phyloP scores from a whole-genome alignment of 2,797 vertebrate genomes.

The Urocyon cinereoargenteus region DNA sequence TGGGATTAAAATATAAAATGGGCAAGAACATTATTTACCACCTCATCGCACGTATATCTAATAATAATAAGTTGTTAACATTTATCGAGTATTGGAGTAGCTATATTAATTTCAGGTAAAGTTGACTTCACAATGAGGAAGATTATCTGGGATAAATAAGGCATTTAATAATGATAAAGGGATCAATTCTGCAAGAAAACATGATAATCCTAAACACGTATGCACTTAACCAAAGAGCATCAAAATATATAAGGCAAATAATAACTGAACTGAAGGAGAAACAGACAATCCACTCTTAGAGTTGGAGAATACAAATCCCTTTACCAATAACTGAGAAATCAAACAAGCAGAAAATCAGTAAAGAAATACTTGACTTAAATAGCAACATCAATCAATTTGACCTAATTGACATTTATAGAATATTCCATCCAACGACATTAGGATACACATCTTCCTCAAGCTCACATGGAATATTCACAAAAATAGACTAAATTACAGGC shows the following conservation, averaged over 20 bases:
- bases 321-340: conserved; percentile 55
- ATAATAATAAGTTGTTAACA: background rate
- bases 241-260: background rate
- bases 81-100: background rate
- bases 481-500: background rate
- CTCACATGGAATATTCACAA: background rate
- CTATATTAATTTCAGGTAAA: background rate
- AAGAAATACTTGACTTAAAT: conserved; percentile 27
- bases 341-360: conserved; percentile 55
- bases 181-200: background rate
- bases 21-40: background rate
- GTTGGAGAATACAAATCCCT: background rate
- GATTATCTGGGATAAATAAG: background rate
- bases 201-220: background rate
- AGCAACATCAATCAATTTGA: conserved; percentile 65
- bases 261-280: background rate
- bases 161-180: background rate
- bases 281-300: background rate
- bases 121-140: background rate
- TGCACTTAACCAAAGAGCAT: background rate
- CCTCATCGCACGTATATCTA: background rate
- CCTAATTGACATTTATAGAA: conserved; percentile 53
- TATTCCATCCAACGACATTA: background rate
- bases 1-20: conserved; percentile 5
- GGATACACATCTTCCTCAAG: background rate